Evolutionary conservation across 2,113 vertebrate genomes (phyloP), one percentile per base, ranked within the genome.

Genomic region (Etia nguti): DNA sequence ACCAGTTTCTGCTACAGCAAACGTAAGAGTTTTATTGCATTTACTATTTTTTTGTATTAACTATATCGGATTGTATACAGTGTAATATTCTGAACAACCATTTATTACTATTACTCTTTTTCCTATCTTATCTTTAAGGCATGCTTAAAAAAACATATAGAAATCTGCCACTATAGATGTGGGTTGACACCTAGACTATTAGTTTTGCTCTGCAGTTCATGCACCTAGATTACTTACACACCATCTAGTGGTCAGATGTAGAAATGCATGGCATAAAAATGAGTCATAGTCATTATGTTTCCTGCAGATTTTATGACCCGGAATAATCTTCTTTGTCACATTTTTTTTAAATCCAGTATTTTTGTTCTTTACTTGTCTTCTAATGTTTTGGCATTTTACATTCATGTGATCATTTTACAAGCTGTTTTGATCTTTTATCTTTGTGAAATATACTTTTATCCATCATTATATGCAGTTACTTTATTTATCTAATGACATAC

Each of bases 1-100:
- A 38, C 79, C 86, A n/a, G 90, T 46, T 20, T 93, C 81, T 48
- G 89, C 92, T 79, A 89, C 90, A 46, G 79, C 65, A 22, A 38
- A 88, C 82, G 94, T 95, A 79, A 80, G 48, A 26, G 13, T 38
- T 87, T 43, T 55, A 6, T n/a, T n/a, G 46, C 46, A 75, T 75
- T 75, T 48, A 29, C 48, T 65, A 11, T 38, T 73, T 75, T 75
- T 77, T 31, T 77, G 16, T 50, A 52, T 52, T 52, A 29, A 77
- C 16, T 50, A 50, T 5, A 73, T 73, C 5, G 10, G 22, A 41
- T 24, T 22, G 13, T 26, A 46, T 26, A 3, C 68, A 29, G n/a
- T 48, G 41, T 18, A 29, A 18, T 48, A 26, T 48, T 48, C 24
- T 48, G 15, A 12, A 11, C 18, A 18, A 75, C 10, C 4, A 4